Evolutionary conservation across 2,797 vertebrate species (phyloP), one percentile per base, ranked within the genome.

Genomic region (Gymnothorax javanicus): DNA sequence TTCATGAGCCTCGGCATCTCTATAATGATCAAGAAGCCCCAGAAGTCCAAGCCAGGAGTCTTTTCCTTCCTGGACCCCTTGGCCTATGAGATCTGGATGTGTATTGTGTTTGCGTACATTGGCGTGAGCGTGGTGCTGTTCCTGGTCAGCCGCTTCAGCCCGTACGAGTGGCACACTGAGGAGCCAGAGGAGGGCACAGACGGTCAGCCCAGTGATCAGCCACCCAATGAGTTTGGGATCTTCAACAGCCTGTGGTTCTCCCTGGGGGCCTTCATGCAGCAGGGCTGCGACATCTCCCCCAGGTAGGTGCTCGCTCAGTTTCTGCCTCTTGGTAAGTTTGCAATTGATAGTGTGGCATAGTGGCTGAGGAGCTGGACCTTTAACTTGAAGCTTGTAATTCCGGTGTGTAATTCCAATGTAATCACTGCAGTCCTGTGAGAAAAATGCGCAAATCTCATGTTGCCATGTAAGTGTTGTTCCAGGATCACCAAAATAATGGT

Each of bases 241-340:
- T 99, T 99, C 94, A 99, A 99, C 96, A 99, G 98, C 89, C 97
- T 99, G 90, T 99, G 99, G 98, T 99, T 99, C 94, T 99, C 98
- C 83, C 96, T 99, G 94, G 98, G 99, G 91, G 99, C 98, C 88
- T 99, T 99, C 94, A 99, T 99, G 99, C 99, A 99, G 91, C 99
- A 99, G 95, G 99, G 99, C 95, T 99, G 99, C 90, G 99, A 99
- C 95, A 99, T 99, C 95, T 99, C 99, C 81, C 99, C 99, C 90
- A 97, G 99, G 98, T 99, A 93, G 95, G 95, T 96, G 93, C 91
- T 85, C 4, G 56, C 82, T 90, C 90, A 90, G 87, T 84, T 88
- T 89, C 89, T 91, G 89, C 87, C 69, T 86, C 87, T 84, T 89
- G 92, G 57, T 82, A 27, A 20, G 57, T 56, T 52, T 52, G 1